These are phyloP conservation scores for Sclerurus mexicanus DNA, from an alignment of 2,113 vertebrate genomes.

Conservation along the genomic window DNA sequence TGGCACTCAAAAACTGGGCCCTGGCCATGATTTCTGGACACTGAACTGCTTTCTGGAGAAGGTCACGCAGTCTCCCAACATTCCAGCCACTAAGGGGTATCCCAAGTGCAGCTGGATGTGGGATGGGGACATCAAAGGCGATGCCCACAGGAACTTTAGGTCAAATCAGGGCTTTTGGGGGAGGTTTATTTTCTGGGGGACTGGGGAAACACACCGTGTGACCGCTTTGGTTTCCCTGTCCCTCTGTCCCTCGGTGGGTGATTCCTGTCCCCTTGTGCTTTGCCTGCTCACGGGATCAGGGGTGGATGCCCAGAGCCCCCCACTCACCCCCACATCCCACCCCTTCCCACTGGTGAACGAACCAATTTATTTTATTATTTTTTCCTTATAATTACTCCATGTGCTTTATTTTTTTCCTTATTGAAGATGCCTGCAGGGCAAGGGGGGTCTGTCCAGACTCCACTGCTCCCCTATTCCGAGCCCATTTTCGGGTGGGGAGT, in stretches of 20 bases:
- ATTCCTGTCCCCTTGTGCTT: not conserved
- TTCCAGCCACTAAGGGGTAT: fast-evolving
- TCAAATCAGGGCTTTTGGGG: not conserved
- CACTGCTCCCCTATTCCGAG: not conserved
- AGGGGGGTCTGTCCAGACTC: not conserved
- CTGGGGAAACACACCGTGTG: not conserved
- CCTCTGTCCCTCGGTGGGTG: not conserved
- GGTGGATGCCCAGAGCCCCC: not conserved
- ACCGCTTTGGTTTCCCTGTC: not conserved
- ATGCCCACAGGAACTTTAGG: not conserved
- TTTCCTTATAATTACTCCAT: not conserved
- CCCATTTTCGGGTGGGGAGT: not conserved
- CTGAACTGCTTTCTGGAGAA: conserved; percentile 38
- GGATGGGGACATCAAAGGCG: fast-evolving
- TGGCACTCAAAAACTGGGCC: conserved; percentile 86
- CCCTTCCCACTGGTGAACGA: not conserved
- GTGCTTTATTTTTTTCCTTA: not conserved
- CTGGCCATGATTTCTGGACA: conserved; percentile 80
- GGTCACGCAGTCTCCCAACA: fast-evolving
- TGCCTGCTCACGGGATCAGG: not conserved
- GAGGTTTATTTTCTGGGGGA: not conserved
- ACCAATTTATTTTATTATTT: not conserved
- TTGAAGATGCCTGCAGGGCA: not conserved
- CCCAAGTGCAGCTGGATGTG: fast-evolving
- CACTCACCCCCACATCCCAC: not conserved